Evolutionary conservation across 2,888 invertebrate genomes (phyloP), one percentile per base, ranked within the genome.

Genomic region (Cryptus armator): DNA sequence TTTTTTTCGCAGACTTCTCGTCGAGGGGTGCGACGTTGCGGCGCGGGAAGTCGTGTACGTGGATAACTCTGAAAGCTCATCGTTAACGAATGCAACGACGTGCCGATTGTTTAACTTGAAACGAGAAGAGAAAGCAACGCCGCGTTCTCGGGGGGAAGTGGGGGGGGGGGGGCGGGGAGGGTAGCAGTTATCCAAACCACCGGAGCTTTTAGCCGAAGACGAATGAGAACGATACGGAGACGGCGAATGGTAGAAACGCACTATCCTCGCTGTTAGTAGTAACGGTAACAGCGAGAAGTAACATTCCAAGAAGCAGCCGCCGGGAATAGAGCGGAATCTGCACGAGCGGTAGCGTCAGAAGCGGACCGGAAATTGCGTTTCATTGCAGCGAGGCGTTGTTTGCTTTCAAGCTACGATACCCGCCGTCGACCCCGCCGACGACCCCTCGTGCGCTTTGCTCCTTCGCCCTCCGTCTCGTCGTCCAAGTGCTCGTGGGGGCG

Each of bases 351-450:
- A 83, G 78, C 84, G 82, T 78, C 85, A 84, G 72, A 68, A 86
- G 76, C 89, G 85, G 89, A 89, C 93, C 91, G 93, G 93, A 92
- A 93, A 93, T 93, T 93, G 93, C 93, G 91, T 93, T 92, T 92
- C 92, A 92, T 93, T 93, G 93, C 92, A 92, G 91, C 92, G 91
- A 91, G 89, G 90, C 91, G 90, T 89, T 93, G 92, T 92, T 92
- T 93, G 92, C 91, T 92, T 90, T 90, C 89, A 86, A 90, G 90
- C 91, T 90, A 89, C 91, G 91, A 91, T 91, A 91, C 89, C 90
- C 88, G 88, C 83, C 44, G n/a, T 44, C 19, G 14, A 24, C 74
- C 29, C 10, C 43, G 14, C 24, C 16, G 3, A 37, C 46, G 67
- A 29, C 83, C 62, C 83, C 75, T 82, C 71, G 75, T 78, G 81